Percentiles rank a stretch among this genome's conserved stretches.
Evolutionary conservation across 2,888 invertebrate species (phyloP).

Genomic region (Lasioglossum oenotherae): DNA sequence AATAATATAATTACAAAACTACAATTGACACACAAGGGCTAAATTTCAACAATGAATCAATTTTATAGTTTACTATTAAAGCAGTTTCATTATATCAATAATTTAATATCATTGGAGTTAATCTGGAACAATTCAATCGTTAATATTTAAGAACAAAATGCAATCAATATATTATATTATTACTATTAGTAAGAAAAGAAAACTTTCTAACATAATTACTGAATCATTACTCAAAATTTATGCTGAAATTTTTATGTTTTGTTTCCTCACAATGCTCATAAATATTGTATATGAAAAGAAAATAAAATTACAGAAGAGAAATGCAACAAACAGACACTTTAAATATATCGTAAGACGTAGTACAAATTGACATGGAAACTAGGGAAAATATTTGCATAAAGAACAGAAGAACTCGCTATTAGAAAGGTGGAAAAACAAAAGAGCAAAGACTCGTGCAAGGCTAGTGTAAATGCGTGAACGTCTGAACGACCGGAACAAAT

Average conservation of each 20-base stretch:
- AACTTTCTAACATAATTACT: not conserved
- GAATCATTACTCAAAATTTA: not conserved
- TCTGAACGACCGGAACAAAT: not conserved
- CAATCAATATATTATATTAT: too few relatives aligned
- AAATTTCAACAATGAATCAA: not conserved
- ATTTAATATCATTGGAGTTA: not conserved
- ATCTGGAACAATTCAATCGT: not conserved
- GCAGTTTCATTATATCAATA: not conserved
- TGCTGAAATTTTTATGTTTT: not conserved
- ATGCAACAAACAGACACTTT: not conserved
- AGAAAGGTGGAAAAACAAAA: not conserved
- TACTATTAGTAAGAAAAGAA: too few relatives aligned
- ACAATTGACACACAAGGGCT: not conserved
- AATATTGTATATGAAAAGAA: not conserved
- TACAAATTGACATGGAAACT: not conserved
- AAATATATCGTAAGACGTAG: not conserved
- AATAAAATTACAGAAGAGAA: too few relatives aligned
- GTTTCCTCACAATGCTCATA: not conserved
- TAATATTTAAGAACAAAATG: too few relatives aligned
- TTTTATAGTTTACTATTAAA: not conserved
- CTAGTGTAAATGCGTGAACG: not conserved
- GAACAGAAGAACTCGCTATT: not conserved
- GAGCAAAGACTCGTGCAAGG: not conserved
- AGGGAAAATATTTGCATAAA: not conserved
- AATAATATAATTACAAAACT: not conserved